These are phyloP conservation scores for Trypoxylus dichotomus DNA, from an alignment of 1,140 invertebrate genomes.

Conservation along the genomic window DNA sequence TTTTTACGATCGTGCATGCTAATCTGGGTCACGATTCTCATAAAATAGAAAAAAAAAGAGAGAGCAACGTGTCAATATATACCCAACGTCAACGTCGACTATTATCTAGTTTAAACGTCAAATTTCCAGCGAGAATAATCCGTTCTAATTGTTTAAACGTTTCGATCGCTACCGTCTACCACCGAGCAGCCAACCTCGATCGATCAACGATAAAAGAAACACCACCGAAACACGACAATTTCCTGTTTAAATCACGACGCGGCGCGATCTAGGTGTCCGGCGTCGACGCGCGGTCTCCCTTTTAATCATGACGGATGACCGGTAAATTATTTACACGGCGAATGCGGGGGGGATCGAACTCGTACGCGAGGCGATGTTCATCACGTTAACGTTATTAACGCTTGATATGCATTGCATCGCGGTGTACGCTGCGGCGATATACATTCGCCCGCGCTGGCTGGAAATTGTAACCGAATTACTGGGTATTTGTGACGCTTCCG, in stretches of 20 bases:
- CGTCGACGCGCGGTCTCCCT: background rate
- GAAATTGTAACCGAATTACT: constrained; percentile 18
- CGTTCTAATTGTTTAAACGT: too few species aligned
- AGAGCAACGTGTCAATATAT: too few species aligned
- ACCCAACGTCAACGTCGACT: too few species aligned
- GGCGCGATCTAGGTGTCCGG: background rate
- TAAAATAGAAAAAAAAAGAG: too few species aligned
- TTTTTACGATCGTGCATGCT: too few species aligned
- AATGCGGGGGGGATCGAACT: background rate
- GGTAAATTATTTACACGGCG: constrained; percentile 7
- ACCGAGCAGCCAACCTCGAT: too few species aligned
- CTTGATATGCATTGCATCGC: background rate
- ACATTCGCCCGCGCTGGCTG: background rate
- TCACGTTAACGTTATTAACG: constrained; percentile 21
- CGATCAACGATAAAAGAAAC: too few species aligned
- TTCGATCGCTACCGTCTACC: too few species aligned
- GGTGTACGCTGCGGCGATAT: background rate
- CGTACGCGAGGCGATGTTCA: background rate
- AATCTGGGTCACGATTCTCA: too few species aligned
- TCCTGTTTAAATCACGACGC: background rate
- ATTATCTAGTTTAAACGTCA: too few species aligned
- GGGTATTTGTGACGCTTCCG: background rate
- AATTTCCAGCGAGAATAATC: too few species aligned
- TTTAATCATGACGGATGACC: constrained; percentile 23
- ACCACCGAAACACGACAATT: background rate